Base-by-base conservation (phyloP, 2,113 vertebrate species). In the Grammomys surdaster region DNA sequence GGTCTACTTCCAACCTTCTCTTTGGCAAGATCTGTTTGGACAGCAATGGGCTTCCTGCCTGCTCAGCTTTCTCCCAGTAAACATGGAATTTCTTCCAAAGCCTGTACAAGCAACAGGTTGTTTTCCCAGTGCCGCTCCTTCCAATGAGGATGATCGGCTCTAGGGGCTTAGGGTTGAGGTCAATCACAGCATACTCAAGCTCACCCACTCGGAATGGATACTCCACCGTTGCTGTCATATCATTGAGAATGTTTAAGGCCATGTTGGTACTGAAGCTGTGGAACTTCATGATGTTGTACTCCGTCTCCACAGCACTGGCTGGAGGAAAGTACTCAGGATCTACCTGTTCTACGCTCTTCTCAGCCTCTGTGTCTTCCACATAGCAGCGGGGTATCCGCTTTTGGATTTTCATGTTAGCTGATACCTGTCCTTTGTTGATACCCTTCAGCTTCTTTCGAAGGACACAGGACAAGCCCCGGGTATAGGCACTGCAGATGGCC, bases 231-330 rank as follows among this genome's bases (percentile, higher is more conserved):
- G 97, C 96, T 5, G 97, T 98, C 19, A 97, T 97, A 75, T 99
- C 98, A 1, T 96, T 98, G 70, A 99, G 98, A 90, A 99, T 99
- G 95, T 99, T 99, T 69, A 98, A 98, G 0, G 98, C 99, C 98
- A 99, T 99, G 95, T 98, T 98, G 85, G 98, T 99, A 97, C 99
- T 99, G 97, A 99, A 99, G 97, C 99, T 99, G 94, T 99, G 99
- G 92, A 99, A 99, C 93, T 99, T 99, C 98, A 99, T 99, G 81
- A 99, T 98, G 77, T 98, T 99, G 76, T 98, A 99, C 87, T 99
- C 99, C 0, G 98, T 96, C 90, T 99, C 98, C 84, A 98, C 97
- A 0, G 98, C 95, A 69, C 99, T 99, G 81, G 98, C 98, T 5
- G 98, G 99, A 16, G 99, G 99, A 92, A 98, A 99, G 82, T 99